Conservation (phyloP, 1,140 invertebrate genomes). For the Diuraphis noxia region DNA sequence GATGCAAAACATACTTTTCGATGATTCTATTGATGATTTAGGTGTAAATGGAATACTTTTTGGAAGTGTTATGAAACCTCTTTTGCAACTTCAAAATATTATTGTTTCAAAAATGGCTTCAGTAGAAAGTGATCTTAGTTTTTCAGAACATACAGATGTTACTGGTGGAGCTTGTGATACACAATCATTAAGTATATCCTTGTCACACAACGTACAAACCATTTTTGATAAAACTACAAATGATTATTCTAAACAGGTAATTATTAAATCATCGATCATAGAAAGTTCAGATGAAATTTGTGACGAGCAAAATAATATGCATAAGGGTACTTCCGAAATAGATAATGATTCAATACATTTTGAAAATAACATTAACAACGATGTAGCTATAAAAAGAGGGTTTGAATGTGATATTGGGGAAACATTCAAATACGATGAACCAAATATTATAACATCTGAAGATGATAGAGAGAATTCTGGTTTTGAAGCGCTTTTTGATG, state of each 20-base stretch:
- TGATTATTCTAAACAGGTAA: neutral
- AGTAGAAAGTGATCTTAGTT: slow-evolving; percentile 42
- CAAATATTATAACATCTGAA: slow-evolving; percentile 48
- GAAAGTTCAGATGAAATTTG: neutral
- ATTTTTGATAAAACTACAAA: neutral
- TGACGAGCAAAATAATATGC: neutral
- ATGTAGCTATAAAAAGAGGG: slow-evolving; percentile 55
- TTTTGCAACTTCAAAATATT: slow-evolving; percentile 39
- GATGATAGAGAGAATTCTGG: slow-evolving; percentile 15
- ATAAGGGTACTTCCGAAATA: neutral
- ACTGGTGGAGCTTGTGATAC: neutral
- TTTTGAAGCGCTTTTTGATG: slow-evolving; percentile 23
- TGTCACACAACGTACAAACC: neutral
- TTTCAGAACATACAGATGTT: slow-evolving; percentile 38
- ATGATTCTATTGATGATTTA: slow-evolving; percentile 37
- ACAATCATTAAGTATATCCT: slow-evolving; percentile 20
- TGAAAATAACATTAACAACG: slow-evolving; percentile 39
- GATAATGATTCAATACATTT: neutral
- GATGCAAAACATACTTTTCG: slow-evolving; percentile 43
- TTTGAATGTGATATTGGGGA: slow-evolving; percentile 55
- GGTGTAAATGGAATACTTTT: slow-evolving; percentile 39
- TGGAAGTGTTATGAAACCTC: slow-evolving; percentile 33
- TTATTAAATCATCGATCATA: neutral
- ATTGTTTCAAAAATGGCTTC: slow-evolving; percentile 47
- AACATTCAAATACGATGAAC: slow-evolving; percentile 57